Evolutionary conservation across 2,113 vertebrate genomes (phyloP).

Genomic region (Columba livia): DNA sequence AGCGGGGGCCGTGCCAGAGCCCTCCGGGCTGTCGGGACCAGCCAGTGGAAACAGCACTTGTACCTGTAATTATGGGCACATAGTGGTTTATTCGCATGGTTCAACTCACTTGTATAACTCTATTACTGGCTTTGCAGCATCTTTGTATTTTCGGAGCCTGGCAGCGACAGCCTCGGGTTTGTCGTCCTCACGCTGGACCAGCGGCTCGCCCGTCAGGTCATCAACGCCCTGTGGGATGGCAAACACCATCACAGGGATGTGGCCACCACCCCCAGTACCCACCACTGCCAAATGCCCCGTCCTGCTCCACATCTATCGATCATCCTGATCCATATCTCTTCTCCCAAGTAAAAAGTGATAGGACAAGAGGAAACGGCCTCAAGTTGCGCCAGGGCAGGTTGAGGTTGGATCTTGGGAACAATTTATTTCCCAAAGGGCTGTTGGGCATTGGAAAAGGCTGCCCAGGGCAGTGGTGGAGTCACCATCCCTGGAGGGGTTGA

Average conservation of each 20-base stretch:
- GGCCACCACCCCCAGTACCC: not conserved
- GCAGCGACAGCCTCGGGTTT: constrained; percentile 87
- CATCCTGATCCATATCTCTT: too few species aligned
- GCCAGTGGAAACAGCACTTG: not conserved
- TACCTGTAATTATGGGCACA: not conserved
- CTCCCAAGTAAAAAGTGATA: too few species aligned
- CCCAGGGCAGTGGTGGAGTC: too few species aligned
- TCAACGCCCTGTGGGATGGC: constrained; percentile 83
- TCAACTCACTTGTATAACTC: constrained; percentile 91
- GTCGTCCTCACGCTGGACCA: constrained; percentile 92
- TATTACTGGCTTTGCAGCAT: constrained; percentile 92
- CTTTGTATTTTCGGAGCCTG: constrained; percentile 92
- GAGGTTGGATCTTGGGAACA: too few species aligned
- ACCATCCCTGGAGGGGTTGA: too few species aligned
- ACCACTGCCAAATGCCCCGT: fast-evolving
- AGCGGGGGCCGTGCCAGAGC: too few species aligned
- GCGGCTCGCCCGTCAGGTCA: constrained; percentile 87
- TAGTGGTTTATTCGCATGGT: fast-evolving
- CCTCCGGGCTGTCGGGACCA: too few species aligned
- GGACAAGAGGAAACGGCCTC: too few species aligned
- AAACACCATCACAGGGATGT: not conserved
- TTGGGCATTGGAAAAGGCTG: too few species aligned
- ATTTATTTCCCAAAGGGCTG: too few species aligned
- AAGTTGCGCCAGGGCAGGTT: too few species aligned
- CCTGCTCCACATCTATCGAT: not conserved